A percentile compares a stretch with the other conserved stretches of the same genome.
These are phyloP conservation scores for Camarhynchus parvulus DNA, from an alignment of 2,113 vertebrate species.

Conservation along the genomic window DNA sequence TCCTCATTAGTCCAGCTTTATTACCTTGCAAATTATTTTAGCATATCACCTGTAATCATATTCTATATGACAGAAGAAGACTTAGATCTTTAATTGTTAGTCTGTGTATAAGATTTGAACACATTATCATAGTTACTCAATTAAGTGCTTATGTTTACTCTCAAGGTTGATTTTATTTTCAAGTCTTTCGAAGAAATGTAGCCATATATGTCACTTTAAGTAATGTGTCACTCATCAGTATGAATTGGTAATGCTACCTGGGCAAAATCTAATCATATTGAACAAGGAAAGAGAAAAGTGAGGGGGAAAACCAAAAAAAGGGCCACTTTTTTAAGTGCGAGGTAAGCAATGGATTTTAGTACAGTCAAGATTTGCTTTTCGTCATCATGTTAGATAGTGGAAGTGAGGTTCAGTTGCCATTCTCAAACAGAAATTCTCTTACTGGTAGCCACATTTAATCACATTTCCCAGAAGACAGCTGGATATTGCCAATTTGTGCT, in stretches of 20 bases:
- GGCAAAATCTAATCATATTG: not conserved
- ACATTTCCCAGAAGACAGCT: constrained; percentile 66
- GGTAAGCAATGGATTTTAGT: constrained; percentile 9
- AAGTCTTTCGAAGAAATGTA: not conserved
- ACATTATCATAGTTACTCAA: not conserved
- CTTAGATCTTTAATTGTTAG: not conserved
- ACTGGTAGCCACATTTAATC: constrained; percentile 64
- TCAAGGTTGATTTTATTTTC: constrained; percentile 23
- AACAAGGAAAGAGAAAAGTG: not conserved
- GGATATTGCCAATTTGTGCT: constrained; percentile 46
- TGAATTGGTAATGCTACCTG: not conserved
- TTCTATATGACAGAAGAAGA: not conserved
- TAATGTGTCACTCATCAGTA: not conserved
- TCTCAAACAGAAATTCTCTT: constrained; percentile 37
- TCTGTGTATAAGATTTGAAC: not conserved
- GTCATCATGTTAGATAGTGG: constrained; percentile 26
- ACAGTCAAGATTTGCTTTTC: constrained; percentile 56
- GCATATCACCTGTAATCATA: not conserved
- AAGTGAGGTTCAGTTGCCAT: constrained; percentile 49
- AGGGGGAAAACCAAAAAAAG: not conserved
- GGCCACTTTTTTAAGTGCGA: not conserved
- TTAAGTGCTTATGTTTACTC: not conserved
- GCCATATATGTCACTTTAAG: not conserved
- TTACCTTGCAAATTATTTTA: not conserved
- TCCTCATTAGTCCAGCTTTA: not conserved